Evolutionary conservation across 1,140 invertebrate genomes (phyloP).

Genomic region (Drosophila pseudoobscura): DNA sequence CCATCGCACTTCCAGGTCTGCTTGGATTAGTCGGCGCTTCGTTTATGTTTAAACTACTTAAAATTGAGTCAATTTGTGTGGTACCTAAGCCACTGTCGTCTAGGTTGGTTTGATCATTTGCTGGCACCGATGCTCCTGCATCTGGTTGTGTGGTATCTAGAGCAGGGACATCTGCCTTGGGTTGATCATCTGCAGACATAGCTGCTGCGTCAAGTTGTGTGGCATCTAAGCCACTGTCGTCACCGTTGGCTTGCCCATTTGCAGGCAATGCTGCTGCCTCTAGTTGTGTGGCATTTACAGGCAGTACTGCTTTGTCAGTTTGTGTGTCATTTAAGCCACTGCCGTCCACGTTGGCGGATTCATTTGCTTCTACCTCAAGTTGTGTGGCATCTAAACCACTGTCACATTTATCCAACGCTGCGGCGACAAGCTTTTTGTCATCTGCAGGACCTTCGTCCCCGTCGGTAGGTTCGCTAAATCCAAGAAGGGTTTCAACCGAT

Average conservation of each 20-base stretch:
- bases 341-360: background rate
- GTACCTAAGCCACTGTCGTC: background rate
- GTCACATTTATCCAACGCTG: too few relatives aligned
- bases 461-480: background rate
- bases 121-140: too few relatives aligned
- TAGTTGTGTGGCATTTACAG: too few relatives aligned
- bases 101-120: too few relatives aligned
- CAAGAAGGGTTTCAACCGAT: background rate
- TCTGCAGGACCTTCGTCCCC: background rate
- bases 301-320: too few relatives aligned
- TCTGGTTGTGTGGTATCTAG: background rate
- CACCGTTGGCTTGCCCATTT: too few relatives aligned
- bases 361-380: background rate
- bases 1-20: too few relatives aligned
- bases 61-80: background rate
- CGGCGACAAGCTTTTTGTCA: background rate
- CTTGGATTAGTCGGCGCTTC: background rate
- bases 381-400: background rate
- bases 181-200: too few relatives aligned
- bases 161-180: background rate
- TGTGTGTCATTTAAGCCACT: background rate
- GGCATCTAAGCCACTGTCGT: conserved; percentile 1
- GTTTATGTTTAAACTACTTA: conserved; percentile 3
- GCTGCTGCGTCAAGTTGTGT: background rate
- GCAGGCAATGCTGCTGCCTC: too few relatives aligned